Conservation (phyloP, 2,113 vertebrate species). For the Pelmatolapia mariae region DNA sequence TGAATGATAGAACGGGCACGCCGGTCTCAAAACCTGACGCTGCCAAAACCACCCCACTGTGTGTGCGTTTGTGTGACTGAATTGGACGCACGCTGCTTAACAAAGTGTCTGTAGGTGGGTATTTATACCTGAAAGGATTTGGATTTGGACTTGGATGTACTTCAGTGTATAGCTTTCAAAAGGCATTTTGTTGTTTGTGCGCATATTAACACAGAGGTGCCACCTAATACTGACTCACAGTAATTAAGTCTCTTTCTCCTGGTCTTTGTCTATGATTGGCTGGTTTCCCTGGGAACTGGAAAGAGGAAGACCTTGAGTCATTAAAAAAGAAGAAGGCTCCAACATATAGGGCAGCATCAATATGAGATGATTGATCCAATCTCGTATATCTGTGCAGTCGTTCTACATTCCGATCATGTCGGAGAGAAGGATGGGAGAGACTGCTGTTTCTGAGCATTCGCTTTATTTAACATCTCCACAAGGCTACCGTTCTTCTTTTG, state of each 20-base stretch:
- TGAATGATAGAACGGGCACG: slow-evolving; percentile 48
- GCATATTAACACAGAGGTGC: background rate
- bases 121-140: background rate
- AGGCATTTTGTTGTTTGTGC: background rate
- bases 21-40: slow-evolving; percentile 19
- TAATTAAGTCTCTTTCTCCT: background rate
- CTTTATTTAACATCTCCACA: background rate
- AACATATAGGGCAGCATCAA: background rate
- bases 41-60: slow-evolving; percentile 3
- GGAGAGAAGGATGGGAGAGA: background rate
- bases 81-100: background rate
- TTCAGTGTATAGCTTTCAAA: background rate
- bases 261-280: background rate
- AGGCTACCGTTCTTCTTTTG: background rate
- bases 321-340: background rate
- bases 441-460: background rate
- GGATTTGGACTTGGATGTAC: background rate
- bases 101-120: background rate
- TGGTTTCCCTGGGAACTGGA: background rate
- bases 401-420: background rate
- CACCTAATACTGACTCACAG: background rate
- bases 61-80: background rate
- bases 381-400: background rate
- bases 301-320: background rate
- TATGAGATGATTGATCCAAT: background rate